Conservation (phyloP, 2,888 invertebrate genomes). For the Meghimatium bilineatum region DNA sequence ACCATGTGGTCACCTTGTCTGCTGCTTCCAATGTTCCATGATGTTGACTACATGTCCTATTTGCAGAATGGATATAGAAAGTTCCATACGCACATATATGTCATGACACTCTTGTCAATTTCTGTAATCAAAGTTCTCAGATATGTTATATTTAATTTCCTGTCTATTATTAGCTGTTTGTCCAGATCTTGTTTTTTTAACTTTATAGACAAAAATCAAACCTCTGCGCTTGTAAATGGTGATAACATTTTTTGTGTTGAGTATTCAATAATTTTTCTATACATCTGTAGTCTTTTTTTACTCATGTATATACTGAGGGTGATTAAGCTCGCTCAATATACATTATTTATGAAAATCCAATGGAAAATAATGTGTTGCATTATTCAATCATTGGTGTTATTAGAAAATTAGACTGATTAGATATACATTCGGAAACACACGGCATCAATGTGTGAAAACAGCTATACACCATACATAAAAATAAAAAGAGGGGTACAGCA, state of each 20-base stretch:
- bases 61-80: constrained; percentile 88
- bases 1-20: constrained; percentile 95
- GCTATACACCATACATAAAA: no score
- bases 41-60: constrained; percentile 89
- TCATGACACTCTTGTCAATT: constrained; percentile 47
- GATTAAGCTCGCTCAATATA: no score
- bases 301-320: no score
- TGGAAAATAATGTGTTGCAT: no score
- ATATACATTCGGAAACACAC: no score
- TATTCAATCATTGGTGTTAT: no score
- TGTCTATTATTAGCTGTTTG: neutral
- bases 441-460: no score
- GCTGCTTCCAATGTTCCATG: constrained; percentile 92
- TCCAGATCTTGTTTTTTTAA: neutral
- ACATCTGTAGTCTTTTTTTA: no score
- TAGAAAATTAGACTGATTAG: no score
- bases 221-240: neutral
- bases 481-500: no score
- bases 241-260: neutral
- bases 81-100: constrained; percentile 87
- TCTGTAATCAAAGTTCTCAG: neutral
- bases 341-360: no score
- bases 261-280: no score
- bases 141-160: neutral
- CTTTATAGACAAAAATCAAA: neutral